A percentile compares a stretch with the other conserved stretches of the same genome.
These are phyloP conservation scores for Calosoma granatense DNA, from an alignment of 1,140 invertebrate species.

Conservation along the genomic window DNA sequence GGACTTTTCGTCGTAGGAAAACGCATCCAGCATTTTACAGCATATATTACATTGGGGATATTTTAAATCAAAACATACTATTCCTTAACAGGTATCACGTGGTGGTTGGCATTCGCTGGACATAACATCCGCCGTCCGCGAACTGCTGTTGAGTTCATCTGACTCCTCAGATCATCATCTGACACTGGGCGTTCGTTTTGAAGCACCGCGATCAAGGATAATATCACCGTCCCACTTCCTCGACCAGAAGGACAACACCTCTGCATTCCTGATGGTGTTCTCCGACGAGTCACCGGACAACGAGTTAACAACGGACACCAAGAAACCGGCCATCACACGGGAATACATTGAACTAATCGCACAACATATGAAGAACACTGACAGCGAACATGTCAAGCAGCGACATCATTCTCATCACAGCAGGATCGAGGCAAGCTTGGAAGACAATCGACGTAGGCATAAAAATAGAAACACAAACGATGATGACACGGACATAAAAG, in stretches of 20 bases:
- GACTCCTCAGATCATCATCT: neutral
- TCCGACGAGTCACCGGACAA: neutral
- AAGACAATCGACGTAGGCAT: neutral
- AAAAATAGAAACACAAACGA: neutral
- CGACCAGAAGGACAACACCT: neutral
- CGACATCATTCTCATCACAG: neutral
- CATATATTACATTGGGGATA: too few relatives aligned
- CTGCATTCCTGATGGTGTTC: neutral
- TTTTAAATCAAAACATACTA: too few relatives aligned
- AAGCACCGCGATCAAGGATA: neutral
- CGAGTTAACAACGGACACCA: neutral
- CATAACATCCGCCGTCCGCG: neutral
- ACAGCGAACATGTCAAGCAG: neutral
- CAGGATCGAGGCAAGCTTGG: neutral
- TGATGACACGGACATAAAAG: neutral
- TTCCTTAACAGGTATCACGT: neutral
- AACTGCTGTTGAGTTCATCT: neutral
- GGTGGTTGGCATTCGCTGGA: neutral
- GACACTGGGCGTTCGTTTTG: neutral
- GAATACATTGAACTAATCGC: neutral
- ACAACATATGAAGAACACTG: neutral
- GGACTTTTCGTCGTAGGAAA: too few relatives aligned
- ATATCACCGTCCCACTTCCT: constrained; percentile 1
- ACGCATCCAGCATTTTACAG: too few relatives aligned
- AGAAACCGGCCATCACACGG: neutral